These are phyloP conservation scores for Ferrisia virgata DNA, from an alignment of 2,888 invertebrate genomes.

Conservation along the genomic window DNA sequence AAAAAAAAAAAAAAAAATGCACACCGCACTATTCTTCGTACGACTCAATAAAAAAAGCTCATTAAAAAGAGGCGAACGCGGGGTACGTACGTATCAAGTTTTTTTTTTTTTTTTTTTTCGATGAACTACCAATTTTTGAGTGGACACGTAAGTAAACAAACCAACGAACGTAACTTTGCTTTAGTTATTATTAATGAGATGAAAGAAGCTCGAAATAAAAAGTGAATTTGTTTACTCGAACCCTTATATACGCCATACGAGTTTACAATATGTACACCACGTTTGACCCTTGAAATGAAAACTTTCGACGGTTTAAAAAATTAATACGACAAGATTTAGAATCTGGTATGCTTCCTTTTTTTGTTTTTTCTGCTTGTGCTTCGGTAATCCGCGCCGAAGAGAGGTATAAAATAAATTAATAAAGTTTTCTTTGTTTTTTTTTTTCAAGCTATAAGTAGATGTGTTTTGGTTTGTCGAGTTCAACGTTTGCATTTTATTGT, in stretches of 20 bases:
- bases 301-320: slow-evolving; percentile 20
- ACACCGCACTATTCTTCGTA: background rate
- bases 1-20: no score
- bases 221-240: slow-evolving; percentile 11
- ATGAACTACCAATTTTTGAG: slow-evolving; percentile 30
- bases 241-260: background rate
- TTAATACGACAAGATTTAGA: slow-evolving; percentile 23
- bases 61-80: background rate
- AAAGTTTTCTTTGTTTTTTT: background rate
- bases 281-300: slow-evolving; percentile 25
- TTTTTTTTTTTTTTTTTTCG: background rate
- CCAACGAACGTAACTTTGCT: slow-evolving; percentile 29
- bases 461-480: background rate
- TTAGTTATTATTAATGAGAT: slow-evolving; percentile 37
- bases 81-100: background rate
- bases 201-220: slow-evolving; percentile 13
- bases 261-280: background rate
- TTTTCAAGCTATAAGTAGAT: background rate
- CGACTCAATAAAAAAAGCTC: slow-evolving; percentile 6
- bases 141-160: slow-evolving; percentile 34
- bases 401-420: background rate
- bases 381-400: background rate
- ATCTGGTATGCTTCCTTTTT: background rate
- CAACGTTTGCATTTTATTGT: background rate
- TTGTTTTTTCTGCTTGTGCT: background rate